phyloP scores from a whole-genome alignment of 2,888 invertebrate species.

The Chymomyza procnemis region DNA sequence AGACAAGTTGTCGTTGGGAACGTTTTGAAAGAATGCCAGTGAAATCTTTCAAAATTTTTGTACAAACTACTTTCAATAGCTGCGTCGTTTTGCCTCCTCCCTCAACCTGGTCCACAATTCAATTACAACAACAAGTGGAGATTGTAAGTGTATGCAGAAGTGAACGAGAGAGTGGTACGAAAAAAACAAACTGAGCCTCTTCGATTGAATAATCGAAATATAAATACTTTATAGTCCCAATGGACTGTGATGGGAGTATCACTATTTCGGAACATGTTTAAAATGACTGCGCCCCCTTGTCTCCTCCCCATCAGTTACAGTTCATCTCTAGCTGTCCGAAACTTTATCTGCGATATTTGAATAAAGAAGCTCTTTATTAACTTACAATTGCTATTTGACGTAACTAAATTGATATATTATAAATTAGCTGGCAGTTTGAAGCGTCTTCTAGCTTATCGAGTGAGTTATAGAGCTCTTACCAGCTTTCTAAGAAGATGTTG shows the following conservation, averaged over 20 bases:
- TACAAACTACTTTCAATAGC: background rate
- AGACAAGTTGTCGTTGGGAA: background rate
- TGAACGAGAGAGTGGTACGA: background rate
- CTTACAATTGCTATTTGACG: no score
- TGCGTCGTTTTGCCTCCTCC: background rate
- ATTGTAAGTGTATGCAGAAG: no score
- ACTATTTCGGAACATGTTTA: background rate
- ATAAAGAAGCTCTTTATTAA: no score
- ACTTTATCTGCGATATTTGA: no score
- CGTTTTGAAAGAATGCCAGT: background rate
- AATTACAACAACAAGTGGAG: background rate
- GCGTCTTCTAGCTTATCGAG: no score
- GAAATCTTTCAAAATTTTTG: background rate
- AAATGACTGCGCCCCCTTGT: background rate
- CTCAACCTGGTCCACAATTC: background rate
- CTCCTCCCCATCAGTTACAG: no score
- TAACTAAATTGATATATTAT: no score
- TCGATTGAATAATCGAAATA: conserved; percentile 24
- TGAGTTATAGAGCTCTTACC: no score
- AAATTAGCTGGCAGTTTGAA: no score
- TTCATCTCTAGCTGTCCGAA: no score
- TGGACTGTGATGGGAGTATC: background rate
- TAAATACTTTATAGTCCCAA: conserved; percentile 12
- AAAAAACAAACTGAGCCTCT: background rate
- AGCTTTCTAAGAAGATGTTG: no score